These are phyloP conservation scores for Acrocyrtus sp. DNA, from an alignment of 2,888 invertebrate genomes.

Conservation along the genomic window DNA sequence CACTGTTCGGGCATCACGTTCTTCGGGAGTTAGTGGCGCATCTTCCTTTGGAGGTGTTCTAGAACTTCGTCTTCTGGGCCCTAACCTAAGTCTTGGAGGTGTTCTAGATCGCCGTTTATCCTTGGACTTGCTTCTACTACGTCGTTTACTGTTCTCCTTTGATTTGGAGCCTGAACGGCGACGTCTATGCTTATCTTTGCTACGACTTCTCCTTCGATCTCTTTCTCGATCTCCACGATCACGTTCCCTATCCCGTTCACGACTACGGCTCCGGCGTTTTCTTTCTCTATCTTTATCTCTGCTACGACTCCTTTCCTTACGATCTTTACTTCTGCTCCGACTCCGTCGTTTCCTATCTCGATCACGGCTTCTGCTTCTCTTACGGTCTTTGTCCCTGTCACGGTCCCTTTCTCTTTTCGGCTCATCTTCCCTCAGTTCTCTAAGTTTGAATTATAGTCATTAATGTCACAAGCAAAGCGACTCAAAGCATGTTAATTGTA, in stretches of 20 bases:
- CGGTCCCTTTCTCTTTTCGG: conserved; percentile 66
- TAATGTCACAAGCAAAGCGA: no score
- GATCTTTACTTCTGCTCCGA: conserved; percentile 65
- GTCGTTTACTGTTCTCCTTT: conserved; percentile 17
- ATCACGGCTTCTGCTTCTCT: conserved; percentile 53
- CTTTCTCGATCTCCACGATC: conserved; percentile 65
- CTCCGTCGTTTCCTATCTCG: conserved; percentile 49
- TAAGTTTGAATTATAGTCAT: no score
- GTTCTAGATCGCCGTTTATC: conserved; percentile 65
- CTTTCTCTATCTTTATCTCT: conserved; percentile 51
- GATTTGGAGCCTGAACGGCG: conserved; percentile 53
- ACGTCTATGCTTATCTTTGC: conserved; percentile 40
- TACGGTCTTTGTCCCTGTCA: conserved; percentile 61
- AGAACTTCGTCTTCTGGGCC: conserved; percentile 55
- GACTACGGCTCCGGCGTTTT: conserved; percentile 57
- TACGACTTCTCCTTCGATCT: conserved; percentile 64
- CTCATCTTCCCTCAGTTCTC: conserved; percentile 70
- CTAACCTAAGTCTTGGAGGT: conserved; percentile 64
- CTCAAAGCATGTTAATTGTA: no score
- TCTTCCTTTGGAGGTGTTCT: conserved; percentile 56
- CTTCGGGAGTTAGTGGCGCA: conserved; percentile 86
- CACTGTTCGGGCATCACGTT: conserved; percentile 97
- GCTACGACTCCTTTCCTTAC: conserved; percentile 58
- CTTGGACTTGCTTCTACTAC: conserved; percentile 37
- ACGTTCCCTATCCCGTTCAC: conserved; percentile 53